phyloP scores from a whole-genome alignment of 2,888 invertebrate species.

The Xestoiulus laeticollis region DNA sequence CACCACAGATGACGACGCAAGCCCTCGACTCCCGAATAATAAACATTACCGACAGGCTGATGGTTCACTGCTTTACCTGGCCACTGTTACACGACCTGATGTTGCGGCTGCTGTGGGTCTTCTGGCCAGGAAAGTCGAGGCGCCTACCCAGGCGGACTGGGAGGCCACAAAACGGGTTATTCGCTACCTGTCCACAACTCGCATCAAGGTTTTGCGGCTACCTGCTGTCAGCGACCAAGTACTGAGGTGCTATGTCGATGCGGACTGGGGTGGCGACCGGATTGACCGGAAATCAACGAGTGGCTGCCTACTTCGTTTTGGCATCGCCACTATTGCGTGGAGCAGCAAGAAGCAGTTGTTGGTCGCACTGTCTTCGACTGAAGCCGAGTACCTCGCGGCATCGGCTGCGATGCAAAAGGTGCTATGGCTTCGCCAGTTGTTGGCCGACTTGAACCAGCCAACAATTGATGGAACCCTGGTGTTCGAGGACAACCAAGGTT shows the following conservation, averaged over 20 bases:
- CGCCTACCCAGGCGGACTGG: not conserved
- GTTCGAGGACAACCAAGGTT: too few relatives aligned
- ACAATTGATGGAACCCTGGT: too few relatives aligned
- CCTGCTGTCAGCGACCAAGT: not conserved
- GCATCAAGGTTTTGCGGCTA: not conserved
- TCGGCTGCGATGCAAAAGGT: not conserved
- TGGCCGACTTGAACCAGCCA: not conserved
- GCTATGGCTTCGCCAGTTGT: not conserved
- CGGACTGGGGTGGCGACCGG: conserved; percentile 59
- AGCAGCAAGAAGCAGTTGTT: not conserved
- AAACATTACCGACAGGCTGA: not conserved
- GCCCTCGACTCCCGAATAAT: too few relatives aligned
- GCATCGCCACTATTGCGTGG: not conserved
- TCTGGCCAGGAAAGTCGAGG: not conserved
- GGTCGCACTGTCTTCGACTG: not conserved
- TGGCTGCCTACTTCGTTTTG: conserved; percentile 54
- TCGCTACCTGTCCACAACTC: not conserved
- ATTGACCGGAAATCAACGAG: conserved; percentile 58
- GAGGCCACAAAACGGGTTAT: not conserved
- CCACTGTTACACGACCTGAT: not conserved
- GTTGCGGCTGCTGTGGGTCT: not conserved
- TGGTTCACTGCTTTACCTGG: not conserved
- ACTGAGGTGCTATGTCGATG: conserved; percentile 56
- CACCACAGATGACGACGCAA: too few relatives aligned
- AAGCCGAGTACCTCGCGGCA: not conserved